Percentiles rank a stretch among this genome's conserved stretches.
These are phyloP conservation scores for Octonoba sinensis DNA, from an alignment of 2,888 invertebrate genomes.

Conservation along the genomic window DNA sequence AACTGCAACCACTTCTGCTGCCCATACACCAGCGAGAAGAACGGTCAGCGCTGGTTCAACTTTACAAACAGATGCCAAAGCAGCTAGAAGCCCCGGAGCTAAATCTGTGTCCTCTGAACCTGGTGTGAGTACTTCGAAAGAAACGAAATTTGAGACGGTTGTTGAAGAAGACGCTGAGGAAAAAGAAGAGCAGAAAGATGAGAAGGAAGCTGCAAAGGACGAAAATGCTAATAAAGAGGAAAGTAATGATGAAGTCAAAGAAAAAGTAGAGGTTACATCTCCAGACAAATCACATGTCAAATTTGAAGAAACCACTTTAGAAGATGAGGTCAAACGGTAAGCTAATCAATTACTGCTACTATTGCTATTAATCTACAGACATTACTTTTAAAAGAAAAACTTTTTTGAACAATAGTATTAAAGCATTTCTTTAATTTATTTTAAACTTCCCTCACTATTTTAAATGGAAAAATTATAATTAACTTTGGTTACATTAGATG, in stretches of 20 bases:
- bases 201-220: neutral
- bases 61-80: slow-evolving; percentile 25
- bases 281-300: slow-evolving; percentile 21
- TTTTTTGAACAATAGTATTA: too few relatives aligned
- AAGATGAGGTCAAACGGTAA: neutral
- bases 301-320: slow-evolving; percentile 9
- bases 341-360: neutral
- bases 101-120: slow-evolving; percentile 55
- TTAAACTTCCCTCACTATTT: too few relatives aligned
- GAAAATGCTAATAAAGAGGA: slow-evolving; percentile 4
- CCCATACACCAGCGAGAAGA: slow-evolving; percentile 42
- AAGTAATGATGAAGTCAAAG: neutral
- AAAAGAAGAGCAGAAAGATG: slow-evolving; percentile 6
- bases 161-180: slow-evolving; percentile 38
- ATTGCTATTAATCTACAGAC: neutral
- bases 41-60: slow-evolving; percentile 55
- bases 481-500: too few relatives aligned
- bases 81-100: slow-evolving; percentile 31
- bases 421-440: too few relatives aligned
- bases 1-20: slow-evolving; percentile 4
- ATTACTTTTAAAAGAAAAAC: neutral
- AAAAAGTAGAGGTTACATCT: neutral
- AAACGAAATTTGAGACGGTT: slow-evolving; percentile 42
- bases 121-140: slow-evolving; percentile 29
- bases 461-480: too few relatives aligned